These are phyloP conservation scores for Tinea trinotella DNA, from an alignment of 2,888 invertebrate genomes.

Conservation along the genomic window DNA sequence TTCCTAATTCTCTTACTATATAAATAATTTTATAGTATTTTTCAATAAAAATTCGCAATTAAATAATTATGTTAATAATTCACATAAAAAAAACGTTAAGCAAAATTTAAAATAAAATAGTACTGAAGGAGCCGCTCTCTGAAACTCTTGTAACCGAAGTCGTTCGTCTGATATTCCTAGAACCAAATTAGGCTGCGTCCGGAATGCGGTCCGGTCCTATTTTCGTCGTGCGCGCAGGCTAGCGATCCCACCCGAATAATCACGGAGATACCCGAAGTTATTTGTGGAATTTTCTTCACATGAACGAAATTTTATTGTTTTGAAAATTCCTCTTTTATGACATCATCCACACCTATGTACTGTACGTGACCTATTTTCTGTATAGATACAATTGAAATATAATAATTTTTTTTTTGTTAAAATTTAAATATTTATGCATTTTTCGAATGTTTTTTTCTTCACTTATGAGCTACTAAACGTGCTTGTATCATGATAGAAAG, in stretches of 20 bases:
- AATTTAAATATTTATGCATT: neutral
- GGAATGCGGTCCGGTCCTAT: slow-evolving; percentile 48
- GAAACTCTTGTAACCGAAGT: slow-evolving; percentile 43
- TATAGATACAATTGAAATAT: neutral
- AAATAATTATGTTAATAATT: too few species aligned
- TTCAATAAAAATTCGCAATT: too few species aligned
- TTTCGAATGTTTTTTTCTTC: neutral
- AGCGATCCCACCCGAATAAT: slow-evolving; percentile 34
- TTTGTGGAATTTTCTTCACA: slow-evolving; percentile 47
- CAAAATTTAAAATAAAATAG: neutral
- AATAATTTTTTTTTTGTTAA: neutral
- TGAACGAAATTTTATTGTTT: slow-evolving; percentile 27
- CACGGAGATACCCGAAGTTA: slow-evolving; percentile 50
- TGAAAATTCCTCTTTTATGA: neutral
- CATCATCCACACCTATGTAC: neutral
- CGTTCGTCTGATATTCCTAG: slow-evolving; percentile 36
- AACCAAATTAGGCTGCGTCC: slow-evolving; percentile 74
- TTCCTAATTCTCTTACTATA: too few species aligned
- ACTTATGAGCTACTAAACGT: too few species aligned
- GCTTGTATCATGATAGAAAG: too few species aligned
- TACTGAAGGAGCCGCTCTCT: neutral
- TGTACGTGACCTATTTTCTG: neutral
- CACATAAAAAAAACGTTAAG: too few species aligned
- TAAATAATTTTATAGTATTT: too few species aligned
- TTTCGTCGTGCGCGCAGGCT: slow-evolving; percentile 56